Conservation (phyloP, 2,113 vertebrate genomes). For the Dermatemys mawii region DNA sequence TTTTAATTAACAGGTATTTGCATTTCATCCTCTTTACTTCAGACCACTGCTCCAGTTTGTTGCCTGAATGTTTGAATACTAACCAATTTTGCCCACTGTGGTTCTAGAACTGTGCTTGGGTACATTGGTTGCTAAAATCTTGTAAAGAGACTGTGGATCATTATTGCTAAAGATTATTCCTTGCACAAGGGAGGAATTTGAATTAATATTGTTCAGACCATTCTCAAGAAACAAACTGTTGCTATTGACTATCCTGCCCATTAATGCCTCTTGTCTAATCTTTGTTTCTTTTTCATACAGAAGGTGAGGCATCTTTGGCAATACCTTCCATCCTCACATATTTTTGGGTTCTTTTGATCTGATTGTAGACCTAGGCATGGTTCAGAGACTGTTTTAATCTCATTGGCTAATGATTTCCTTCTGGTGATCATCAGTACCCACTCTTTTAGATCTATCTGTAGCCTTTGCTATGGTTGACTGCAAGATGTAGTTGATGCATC, state of each 20-base stretch:
- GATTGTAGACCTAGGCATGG: neutral
- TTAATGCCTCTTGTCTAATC: neutral
- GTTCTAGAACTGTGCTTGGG: neutral
- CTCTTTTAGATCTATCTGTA: neutral
- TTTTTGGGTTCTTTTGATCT: neutral
- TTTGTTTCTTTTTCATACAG: neutral
- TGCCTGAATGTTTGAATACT: neutral
- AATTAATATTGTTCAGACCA: neutral
- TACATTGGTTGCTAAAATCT: neutral
- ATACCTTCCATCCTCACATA: neutral
- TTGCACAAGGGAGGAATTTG: neutral
- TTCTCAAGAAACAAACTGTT: neutral
- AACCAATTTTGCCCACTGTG: neutral
- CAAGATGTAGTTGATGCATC: neutral
- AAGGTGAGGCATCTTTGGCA: neutral
- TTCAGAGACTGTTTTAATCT: neutral
- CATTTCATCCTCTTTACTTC: neutral
- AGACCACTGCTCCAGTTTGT: neutral
- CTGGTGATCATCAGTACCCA: neutral
- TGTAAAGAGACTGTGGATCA: neutral
- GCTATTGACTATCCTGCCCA: neutral
- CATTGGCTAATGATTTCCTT: neutral
- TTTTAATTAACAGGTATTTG: neutral
- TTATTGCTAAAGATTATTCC: neutral
- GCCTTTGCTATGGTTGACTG: neutral